Evolutionary conservation across 2,797 vertebrate species (phyloP), one percentile per base, ranked within the genome.

Genomic region (Podargus strigoides): DNA sequence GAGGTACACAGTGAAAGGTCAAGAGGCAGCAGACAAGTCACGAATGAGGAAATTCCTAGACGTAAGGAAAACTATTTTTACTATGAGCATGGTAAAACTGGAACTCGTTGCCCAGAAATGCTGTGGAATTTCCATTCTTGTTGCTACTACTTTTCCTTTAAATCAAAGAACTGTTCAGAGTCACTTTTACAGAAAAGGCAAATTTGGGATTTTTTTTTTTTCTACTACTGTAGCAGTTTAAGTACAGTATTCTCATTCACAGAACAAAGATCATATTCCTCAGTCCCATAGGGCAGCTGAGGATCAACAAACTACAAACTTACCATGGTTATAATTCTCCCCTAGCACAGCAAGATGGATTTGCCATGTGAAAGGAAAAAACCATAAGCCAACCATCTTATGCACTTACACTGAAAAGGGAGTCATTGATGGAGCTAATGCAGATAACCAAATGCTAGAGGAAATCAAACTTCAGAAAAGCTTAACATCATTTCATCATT

Each of bases 301-400:
- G 37, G 92, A 91, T 34, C 81, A 94, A 72, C 46, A 79, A 91
- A 58, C 24, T 28, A 84, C 52, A 69, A 69, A 83, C 68, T 62
- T 75, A 46, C 47, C 19, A 49, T 10, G 16, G 22, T 74, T 62
- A 69, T 52, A 73, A 32, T 55, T 53, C 34, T 56, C 34, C 76
- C 23, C 62, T 64, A 47, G 77, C 10, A 75, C 1, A 85, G 56
- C 42, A 79, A 79, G 60, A 72, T 39, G 21, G 20, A 89, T 95
- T 81, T 84, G 58, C n/a, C 67, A 82, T 2, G 30, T 42, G 63
- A 85, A 93, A 89, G 64, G 59, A 85, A 87, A 90, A 90, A 46
- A 26, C n/a, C 21, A 0, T 39, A 77, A 81, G 14, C 36, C 55
- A 93, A 89, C 30, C 56, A 82, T 17, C 26, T 73, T 79, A 41